phyloP scores from a whole-genome alignment of 2,797 vertebrate species.

The Enteromius anoplus region DNA sequence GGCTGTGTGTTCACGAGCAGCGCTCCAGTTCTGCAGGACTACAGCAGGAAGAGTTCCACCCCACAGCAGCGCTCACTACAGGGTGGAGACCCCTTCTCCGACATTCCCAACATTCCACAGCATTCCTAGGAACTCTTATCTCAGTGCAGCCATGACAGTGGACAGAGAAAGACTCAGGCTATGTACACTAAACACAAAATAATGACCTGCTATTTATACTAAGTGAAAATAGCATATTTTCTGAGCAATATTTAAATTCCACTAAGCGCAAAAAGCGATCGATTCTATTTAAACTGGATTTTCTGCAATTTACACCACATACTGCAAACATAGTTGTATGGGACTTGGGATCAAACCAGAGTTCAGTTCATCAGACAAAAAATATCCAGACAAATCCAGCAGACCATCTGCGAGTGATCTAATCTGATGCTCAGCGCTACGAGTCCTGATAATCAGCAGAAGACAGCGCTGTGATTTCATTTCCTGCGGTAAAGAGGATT shows the following conservation, averaged over 20 bases:
- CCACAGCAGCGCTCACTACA: not conserved
- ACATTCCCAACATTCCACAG: conserved; percentile 58
- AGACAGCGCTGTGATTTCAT: conserved; percentile 12
- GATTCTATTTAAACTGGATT: too few relatives aligned
- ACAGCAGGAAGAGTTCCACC: conserved; percentile 21
- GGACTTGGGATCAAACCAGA: not conserved
- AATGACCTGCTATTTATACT: too few relatives aligned
- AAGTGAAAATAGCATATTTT: too few relatives aligned
- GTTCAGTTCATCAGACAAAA: not conserved
- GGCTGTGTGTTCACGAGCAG: not conserved
- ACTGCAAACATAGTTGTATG: not conserved
- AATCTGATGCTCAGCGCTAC: conserved; percentile 1
- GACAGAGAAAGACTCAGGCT: not conserved
- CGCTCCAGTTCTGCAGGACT: not conserved
- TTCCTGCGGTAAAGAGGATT: conserved; percentile 18
- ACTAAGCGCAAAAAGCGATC: not conserved
- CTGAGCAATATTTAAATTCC: too few relatives aligned
- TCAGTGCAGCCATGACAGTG: conserved; percentile 7
- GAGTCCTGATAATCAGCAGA: not conserved
- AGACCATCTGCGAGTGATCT: conserved; percentile 16
- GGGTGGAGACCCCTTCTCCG: conserved; percentile 52
- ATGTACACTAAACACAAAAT: too few relatives aligned
- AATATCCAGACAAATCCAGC: conserved; percentile 7
- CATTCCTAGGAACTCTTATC: conserved; percentile 44
- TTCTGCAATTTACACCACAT: too few relatives aligned